Base-by-base conservation (phyloP, 2,888 invertebrate species). In the Blastobasis lacticolella region DNA sequence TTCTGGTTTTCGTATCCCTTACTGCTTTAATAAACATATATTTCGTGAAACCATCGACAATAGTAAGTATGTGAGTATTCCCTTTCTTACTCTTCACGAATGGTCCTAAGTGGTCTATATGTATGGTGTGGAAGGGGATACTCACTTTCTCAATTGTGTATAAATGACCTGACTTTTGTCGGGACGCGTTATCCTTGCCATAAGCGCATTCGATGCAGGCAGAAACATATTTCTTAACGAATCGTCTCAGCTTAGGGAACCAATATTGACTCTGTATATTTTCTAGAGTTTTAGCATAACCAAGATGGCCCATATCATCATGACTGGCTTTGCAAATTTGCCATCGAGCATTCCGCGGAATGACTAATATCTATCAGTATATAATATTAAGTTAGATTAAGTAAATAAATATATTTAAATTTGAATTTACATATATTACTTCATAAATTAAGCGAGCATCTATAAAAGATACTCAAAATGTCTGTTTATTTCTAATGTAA, bases 71-170 rank as follows among this genome's bases (percentile, higher is more conserved):
- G 42, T 78, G 59, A 5, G 55, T 56, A 51, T 78, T 77, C n/a
- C 64, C 65, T 0, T 50, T 59, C 6, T 53, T 60, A 43, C 68
- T 72, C 9, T 59, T 65, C 9, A 65, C 62, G 54, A 78, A 81
- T 3, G 76, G 78, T 2, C 78, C 77, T 4, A 81, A 49, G 54
- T 81, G 78, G 55, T 81, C 79, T 0, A 81, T 49, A 53, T 81
- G 77, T 5, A 81, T 43, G 0, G 72, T 76, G 45, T 78, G 66
- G 40, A 84, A 74, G 0, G 77, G 78, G 8, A 64, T 59, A 0
- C 60, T 50, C 6, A 66, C 58, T 51, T 80, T 79, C 38, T 67
- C 63, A 41, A 81, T 80, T 1, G 75, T 68, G 51, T 78, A 66
- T 10, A 80, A 52, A 40, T 60, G 57, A n/a, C 77, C 77, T 6